These are phyloP conservation scores for Calliphora vomitoria DNA, from an alignment of 2,888 invertebrate species.

Conservation along the genomic window DNA sequence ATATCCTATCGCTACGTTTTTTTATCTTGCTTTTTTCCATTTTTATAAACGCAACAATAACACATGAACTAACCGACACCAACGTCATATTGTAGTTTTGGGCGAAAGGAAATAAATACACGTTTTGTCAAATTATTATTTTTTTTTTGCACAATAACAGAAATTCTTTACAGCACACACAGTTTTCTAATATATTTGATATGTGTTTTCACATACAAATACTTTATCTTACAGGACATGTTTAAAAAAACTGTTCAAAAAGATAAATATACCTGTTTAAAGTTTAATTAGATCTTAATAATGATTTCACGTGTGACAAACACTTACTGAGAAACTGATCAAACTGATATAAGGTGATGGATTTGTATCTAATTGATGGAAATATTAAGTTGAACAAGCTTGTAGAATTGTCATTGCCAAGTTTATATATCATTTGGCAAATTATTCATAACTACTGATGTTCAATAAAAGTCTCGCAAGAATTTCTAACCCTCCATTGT, in stretches of 20 bases:
- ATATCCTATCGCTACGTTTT: slow-evolving; percentile 64
- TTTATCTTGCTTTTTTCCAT: neutral
- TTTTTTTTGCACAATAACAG: slow-evolving; percentile 8
- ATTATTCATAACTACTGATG: no score
- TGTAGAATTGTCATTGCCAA: no score
- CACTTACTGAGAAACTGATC: no score
- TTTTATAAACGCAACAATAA: slow-evolving; percentile 39
- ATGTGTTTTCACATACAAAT: neutral
- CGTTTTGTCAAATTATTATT: slow-evolving; percentile 30
- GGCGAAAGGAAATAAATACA: slow-evolving; percentile 39
- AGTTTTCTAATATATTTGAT: neutral
- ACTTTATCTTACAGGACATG: neutral
- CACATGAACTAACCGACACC: slow-evolving; percentile 31
- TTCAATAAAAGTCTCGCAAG: no score
- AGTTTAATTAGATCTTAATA: no score
- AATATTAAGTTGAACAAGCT: no score
- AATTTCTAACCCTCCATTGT: no score
- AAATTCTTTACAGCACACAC: neutral
- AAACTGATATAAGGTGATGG: no score
- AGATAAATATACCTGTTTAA: neutral
- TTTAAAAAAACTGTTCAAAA: neutral
- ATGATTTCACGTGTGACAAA: no score
- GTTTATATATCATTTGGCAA: no score
- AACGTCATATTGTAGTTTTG: slow-evolving; percentile 45
- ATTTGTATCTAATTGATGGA: no score